Conservation (phyloP, 35 echinoderm and acorn worm species). For the Anneissia japonica region DNA sequence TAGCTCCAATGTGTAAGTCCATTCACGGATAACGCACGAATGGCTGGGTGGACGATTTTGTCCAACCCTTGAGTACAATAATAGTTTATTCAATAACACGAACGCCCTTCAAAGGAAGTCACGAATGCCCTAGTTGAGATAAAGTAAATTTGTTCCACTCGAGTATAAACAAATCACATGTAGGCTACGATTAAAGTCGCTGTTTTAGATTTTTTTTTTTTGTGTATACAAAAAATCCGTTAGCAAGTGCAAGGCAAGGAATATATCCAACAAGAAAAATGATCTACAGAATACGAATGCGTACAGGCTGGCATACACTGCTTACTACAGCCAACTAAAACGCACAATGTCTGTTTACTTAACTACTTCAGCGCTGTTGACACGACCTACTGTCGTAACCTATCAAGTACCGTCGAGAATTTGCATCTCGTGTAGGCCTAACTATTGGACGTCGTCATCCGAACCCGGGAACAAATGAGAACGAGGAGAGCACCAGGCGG, state of each 20-base stretch:
- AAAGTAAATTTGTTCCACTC: neutral
- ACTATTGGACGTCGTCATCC: neutral
- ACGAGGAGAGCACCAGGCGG: neutral
- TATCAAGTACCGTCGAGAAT: neutral
- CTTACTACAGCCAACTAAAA: neutral
- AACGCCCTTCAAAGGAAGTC: neutral
- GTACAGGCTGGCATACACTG: no score
- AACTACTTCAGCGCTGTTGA: neutral
- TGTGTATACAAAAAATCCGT: neutral
- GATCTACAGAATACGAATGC: neutral
- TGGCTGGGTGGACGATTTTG: neutral
- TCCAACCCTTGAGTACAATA: neutral
- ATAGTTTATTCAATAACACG: neutral
- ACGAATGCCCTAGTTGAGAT: neutral
- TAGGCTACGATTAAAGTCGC: neutral
- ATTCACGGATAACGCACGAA: neutral
- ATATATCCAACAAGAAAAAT: neutral
- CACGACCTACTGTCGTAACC: neutral
- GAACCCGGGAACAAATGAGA: neutral
- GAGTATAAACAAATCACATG: neutral
- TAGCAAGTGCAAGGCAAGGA: no score
- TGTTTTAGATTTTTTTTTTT: neutral
- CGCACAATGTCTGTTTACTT: neutral
- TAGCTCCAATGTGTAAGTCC: neutral
- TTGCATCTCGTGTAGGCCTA: neutral